These are phyloP conservation scores for Cephalotes varians DNA, from an alignment of 2,888 invertebrate genomes.

Conservation along the genomic window DNA sequence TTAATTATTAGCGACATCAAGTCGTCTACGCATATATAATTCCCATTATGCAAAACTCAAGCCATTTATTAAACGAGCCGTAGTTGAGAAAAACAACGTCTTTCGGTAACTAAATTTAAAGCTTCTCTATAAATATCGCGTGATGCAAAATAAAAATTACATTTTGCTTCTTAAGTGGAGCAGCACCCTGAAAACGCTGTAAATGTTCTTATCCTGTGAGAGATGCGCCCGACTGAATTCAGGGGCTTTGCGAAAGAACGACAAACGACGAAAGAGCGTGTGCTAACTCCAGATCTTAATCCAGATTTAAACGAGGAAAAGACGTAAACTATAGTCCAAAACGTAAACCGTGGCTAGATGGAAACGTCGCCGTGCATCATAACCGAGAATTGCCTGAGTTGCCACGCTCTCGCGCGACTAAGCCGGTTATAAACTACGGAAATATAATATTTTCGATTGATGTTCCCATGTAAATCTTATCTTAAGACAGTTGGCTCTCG, in stretches of 20 bases:
- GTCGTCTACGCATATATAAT: not conserved
- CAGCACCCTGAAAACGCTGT: not conserved
- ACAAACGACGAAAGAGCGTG: constrained; percentile 26
- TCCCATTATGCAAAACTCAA: constrained; percentile 17
- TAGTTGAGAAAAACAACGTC: not conserved
- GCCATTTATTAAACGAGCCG: constrained; percentile 11
- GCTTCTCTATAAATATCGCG: not conserved
- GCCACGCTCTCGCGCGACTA: constrained; percentile 23
- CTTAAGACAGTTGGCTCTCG: constrained; percentile 15
- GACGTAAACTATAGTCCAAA: constrained; percentile 29
- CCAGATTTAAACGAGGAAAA: constrained; percentile 42
- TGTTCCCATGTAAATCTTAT: constrained; percentile 49
- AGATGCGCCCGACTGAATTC: not conserved
- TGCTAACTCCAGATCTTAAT: constrained; percentile 38
- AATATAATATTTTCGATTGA: constrained; percentile 54
- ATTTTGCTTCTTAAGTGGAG: not conserved
- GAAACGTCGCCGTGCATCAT: constrained; percentile 41
- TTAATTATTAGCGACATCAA: constrained; percentile 32
- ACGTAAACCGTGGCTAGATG: constrained; percentile 38
- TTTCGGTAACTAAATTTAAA: not conserved
- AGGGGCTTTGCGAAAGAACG: not conserved
- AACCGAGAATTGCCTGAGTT: constrained; percentile 37
- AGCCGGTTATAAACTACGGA: constrained; percentile 46
- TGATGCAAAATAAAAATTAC: not conserved
- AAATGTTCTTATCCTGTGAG: not conserved